A percentile compares a stretch with the other conserved stretches of the same genome.
phyloP scores from a whole-genome alignment of 2,888 invertebrate genomes.

The Amphiduros pacificus region DNA sequence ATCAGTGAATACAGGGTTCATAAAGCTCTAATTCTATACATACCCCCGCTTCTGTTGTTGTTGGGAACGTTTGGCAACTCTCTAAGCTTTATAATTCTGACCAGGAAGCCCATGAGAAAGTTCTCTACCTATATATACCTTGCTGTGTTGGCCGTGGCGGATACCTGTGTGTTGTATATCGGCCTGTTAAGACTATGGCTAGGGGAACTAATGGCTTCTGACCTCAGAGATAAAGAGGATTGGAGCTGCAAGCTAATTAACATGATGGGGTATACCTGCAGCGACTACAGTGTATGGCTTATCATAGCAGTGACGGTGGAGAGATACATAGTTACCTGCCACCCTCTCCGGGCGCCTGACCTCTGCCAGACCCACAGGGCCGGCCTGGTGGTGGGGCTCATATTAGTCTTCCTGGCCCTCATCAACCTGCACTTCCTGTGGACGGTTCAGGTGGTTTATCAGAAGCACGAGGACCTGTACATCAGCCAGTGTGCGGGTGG shows the following conservation, averaged over 20 bases:
- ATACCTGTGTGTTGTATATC: constrained; percentile 44
- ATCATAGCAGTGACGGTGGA: constrained; percentile 56
- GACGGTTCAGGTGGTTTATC: constrained; percentile 35
- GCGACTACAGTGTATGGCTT: constrained; percentile 50
- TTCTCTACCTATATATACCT: constrained; percentile 50
- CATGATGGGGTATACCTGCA: constrained; percentile 41
- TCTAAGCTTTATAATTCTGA: constrained; percentile 47
- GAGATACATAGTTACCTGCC: constrained; percentile 49
- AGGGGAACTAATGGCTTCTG: constrained; percentile 39
- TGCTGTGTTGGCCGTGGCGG: constrained; percentile 45
- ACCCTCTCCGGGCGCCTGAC: constrained; percentile 42
- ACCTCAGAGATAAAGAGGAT: constrained; percentile 35
- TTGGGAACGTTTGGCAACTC: constrained; percentile 52
- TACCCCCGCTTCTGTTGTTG: constrained; percentile 45
- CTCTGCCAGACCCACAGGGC: constrained; percentile 44
- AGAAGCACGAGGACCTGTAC: constrained; percentile 19
- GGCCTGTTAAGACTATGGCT: constrained; percentile 51
- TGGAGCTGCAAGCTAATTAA: constrained; percentile 44
- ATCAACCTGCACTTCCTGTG: constrained; percentile 49
- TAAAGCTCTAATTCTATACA: constrained; percentile 37
- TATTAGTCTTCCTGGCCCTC: constrained; percentile 37
- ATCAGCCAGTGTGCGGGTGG: constrained; percentile 27
- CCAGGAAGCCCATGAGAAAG: constrained; percentile 40
- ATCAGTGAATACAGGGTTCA: constrained; percentile 26
- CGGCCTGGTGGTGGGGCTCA: constrained; percentile 36